Evolutionary conservation across 2,888 invertebrate species (phyloP).

Genomic region (Gastracanthus pulcherrimus): DNA sequence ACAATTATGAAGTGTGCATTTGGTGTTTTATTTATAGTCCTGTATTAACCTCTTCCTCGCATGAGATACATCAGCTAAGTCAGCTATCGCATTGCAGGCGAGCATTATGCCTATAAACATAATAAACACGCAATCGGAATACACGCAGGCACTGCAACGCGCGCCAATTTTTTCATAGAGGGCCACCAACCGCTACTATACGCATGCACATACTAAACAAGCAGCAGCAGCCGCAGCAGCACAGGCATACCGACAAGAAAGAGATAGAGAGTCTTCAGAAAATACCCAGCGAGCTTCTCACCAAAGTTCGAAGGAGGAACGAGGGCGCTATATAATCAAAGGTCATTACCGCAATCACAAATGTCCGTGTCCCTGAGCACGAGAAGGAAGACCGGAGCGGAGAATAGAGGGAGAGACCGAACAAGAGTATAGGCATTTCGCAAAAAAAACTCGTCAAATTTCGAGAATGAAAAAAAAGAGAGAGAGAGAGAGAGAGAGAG

Average conservation of each 20-base stretch:
- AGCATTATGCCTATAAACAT: too few species aligned
- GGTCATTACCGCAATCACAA: slow-evolving; percentile 59
- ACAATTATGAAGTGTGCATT: too few species aligned
- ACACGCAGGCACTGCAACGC: not conserved
- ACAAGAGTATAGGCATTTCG: not conserved
- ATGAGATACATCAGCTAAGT: too few species aligned
- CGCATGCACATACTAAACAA: not conserved
- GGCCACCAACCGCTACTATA: not conserved
- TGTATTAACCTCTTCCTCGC: too few species aligned
- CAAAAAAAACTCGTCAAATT: not conserved
- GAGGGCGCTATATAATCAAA: slow-evolving; percentile 56
- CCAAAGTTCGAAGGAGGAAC: not conserved
- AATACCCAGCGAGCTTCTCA: slow-evolving; percentile 17
- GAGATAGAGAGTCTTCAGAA: not conserved
- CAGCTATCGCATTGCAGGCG: too few species aligned
- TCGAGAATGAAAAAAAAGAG: not conserved
- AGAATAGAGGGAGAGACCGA: not conserved
- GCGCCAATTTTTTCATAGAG: not conserved
- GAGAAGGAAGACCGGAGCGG: not conserved
- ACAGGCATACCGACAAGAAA: not conserved
- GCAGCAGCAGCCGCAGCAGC: not conserved
- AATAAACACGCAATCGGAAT: not conserved
- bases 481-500: too few species aligned
- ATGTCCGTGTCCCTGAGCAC: slow-evolving; percentile 59
- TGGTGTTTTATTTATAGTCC: too few species aligned